Conservation (phyloP, 1,140 invertebrate genomes). For the Tyrophagus putrescentiae region DNA sequence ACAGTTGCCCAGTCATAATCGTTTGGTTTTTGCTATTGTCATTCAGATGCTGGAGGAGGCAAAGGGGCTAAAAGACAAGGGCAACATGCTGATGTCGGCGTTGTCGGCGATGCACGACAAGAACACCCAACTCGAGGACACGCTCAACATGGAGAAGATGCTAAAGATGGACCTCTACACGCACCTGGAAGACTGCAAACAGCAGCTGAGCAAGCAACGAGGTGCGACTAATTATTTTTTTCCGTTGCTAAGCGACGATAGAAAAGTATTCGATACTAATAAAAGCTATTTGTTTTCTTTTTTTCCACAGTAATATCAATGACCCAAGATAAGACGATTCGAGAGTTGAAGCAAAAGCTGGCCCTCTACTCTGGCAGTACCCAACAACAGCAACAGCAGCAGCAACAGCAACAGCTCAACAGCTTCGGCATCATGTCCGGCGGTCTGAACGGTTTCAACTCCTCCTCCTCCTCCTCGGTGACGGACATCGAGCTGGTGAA, state of each 20-base stretch:
- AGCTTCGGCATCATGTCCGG: background rate
- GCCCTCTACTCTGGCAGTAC: constrained; percentile 37
- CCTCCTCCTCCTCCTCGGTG: constrained; percentile 18
- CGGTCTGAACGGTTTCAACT: constrained; percentile 23
- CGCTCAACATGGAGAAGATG: constrained; percentile 80
- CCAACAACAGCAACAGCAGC: constrained; percentile 62
- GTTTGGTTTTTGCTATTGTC: constrained; percentile 17
- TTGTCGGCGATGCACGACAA: constrained; percentile 67
- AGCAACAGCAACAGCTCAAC: constrained; percentile 47
- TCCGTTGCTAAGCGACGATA: no score
- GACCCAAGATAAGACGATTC: constrained; percentile 72
- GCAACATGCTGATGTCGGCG: constrained; percentile 62
- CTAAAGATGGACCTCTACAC: constrained; percentile 92
- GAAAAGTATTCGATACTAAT: constrained; percentile 4
- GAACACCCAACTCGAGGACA: constrained; percentile 72
- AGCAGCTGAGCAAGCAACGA: constrained; percentile 78
- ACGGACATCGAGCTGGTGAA: constrained; percentile 29
- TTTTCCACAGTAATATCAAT: constrained; percentile 49
- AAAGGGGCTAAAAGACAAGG: constrained; percentile 56
- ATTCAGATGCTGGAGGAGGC: constrained; percentile 39
- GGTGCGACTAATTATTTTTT: constrained; percentile 39
- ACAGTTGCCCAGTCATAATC: background rate
- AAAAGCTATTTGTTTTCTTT: constrained; percentile 17
- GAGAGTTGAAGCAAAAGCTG: constrained; percentile 71
- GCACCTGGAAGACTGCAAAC: constrained; percentile 80